Percentiles rank a stretch among this genome's conserved stretches.
These are phyloP conservation scores for Dicyrtoma fusca DNA, from an alignment of 2,888 invertebrate genomes.

Conservation along the genomic window DNA sequence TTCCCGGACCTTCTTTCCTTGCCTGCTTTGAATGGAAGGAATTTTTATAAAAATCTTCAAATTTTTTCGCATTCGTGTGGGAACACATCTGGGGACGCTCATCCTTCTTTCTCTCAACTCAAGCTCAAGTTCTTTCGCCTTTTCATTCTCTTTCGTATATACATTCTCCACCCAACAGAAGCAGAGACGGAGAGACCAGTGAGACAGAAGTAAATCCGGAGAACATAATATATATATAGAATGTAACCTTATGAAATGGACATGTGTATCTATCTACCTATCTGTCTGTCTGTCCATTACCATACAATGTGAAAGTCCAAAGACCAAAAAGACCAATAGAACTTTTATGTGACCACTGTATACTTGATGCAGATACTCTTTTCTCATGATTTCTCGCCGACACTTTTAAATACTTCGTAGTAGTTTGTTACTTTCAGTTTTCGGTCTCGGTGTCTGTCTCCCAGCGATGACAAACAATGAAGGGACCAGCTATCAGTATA, in stretches of 20 bases:
- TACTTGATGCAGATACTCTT: too few relatives aligned
- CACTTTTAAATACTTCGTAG: conserved; percentile 7
- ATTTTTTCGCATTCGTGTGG: conserved; percentile 48
- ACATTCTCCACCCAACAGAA: not conserved
- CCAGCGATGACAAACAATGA: conserved; percentile 3
- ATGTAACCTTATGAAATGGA: not conserved
- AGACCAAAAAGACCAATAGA: not conserved
- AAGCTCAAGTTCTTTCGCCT: conserved; percentile 27
- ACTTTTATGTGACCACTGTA: conserved; percentile 22
- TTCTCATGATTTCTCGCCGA: conserved; percentile 16
- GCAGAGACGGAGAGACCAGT: not conserved
- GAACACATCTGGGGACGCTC: conserved; percentile 43
- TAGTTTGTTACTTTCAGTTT: not conserved
- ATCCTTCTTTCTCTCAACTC: conserved; percentile 3
- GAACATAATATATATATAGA: too few relatives aligned
- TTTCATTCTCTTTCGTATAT: conserved; percentile 5
- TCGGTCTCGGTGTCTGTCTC: conserved; percentile 22
- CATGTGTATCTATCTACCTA: not conserved
- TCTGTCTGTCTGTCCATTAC: too few relatives aligned
- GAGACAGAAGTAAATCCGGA: too few relatives aligned
- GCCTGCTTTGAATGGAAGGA: conserved; percentile 25
- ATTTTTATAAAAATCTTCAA: conserved; percentile 47
- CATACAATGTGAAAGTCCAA: not conserved
- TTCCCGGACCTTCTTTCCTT: too few relatives aligned
- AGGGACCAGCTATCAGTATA: too few relatives aligned